Percentiles rank a stretch among this genome's conserved stretches.
Conservation (phyloP, 2,888 invertebrate genomes). For the Timandra comae region DNA sequence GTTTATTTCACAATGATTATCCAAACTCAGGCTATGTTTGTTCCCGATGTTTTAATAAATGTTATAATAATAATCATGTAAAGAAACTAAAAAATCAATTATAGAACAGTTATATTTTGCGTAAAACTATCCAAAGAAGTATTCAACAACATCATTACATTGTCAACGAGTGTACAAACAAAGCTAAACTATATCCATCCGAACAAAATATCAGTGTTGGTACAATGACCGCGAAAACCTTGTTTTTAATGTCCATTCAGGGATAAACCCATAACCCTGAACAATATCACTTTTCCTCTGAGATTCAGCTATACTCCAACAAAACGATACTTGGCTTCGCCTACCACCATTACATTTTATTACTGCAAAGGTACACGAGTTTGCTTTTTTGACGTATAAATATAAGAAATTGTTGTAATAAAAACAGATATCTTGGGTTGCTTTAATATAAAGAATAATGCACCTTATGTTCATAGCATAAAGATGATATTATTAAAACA, state of each 20-base stretch:
- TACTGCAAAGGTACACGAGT: conserved; percentile 56
- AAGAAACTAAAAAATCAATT: no score
- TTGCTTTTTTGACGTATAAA: conserved; percentile 61
- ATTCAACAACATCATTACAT: no score
- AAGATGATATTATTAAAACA: background rate
- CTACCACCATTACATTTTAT: conserved; percentile 60
- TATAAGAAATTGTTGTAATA: conserved; percentile 47
- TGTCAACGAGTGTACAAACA: no score
- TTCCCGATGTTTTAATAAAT: no score
- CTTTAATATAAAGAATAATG: conserved; percentile 37
- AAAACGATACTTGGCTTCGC: conserved; percentile 45
- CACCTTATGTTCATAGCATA: conserved; percentile 19
- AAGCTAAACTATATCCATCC: no score
- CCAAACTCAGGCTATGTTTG: no score
- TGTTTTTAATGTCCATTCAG: conserved; percentile 45
- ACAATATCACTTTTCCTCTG: conserved; percentile 49
- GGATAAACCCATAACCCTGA: conserved; percentile 46
- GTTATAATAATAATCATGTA: no score
- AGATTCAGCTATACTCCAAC: conserved; percentile 42
- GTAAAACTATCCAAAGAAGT: no score
- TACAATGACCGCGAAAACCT: conserved; percentile 35
- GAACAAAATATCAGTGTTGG: conserved; percentile 23
- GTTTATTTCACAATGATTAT: no score
- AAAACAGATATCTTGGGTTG: conserved; percentile 43
- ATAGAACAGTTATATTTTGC: no score